Base-by-base conservation (phyloP, 2,888 invertebrate species). In the Mesorhabditis spiculigera region DNA sequence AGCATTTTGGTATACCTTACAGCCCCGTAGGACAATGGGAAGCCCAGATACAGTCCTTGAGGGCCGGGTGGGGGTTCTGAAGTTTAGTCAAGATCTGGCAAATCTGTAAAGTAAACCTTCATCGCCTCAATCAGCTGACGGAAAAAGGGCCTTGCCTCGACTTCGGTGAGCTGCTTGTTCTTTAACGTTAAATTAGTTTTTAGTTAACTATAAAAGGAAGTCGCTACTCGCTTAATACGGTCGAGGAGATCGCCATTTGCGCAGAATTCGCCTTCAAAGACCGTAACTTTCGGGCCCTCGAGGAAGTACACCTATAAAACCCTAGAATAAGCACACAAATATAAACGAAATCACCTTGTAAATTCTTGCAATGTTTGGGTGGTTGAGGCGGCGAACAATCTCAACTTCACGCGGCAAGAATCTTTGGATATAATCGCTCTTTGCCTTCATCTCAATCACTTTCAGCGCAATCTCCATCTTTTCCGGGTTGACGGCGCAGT, bases 351-450 rank as follows among this genome's bases (percentile, higher is more conserved):
- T 67, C 62, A 81, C 80, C 83, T 91, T 91, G 78, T 91, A 91
- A 43, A 93, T 90, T 84, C 91, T 90, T 5, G 93, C 90, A 43
- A 93, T 90, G 85, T 93, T 91, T 0, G 92, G 92, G 86, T 93
- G 93, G 83, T 91, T 91, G 63, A 93, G 86, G 77, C 90, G 90
- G 63, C 91, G 90, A 68, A 93, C 87, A 68, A 93, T 91, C 79
- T 92, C 91, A 72, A 93, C 88, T 87, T 93, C 93, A 70, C 93
- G 89, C 0, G 93, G 93, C 72, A 93, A 88, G 87, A 93, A 93
- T 86, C 92, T 92, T 58, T 89, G 89, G 16, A 91, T 90, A 82
- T 92, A 93, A 86, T 93, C 92, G 78, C 92, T 91, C 28, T 28
- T 28, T 28, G 28, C 28, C 28, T 28, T 28, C 28, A 28, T 28